Evolutionary conservation across 2,888 invertebrate species (phyloP), one percentile per base, ranked within the genome.

Genomic region (Drosophila anceps): DNA sequence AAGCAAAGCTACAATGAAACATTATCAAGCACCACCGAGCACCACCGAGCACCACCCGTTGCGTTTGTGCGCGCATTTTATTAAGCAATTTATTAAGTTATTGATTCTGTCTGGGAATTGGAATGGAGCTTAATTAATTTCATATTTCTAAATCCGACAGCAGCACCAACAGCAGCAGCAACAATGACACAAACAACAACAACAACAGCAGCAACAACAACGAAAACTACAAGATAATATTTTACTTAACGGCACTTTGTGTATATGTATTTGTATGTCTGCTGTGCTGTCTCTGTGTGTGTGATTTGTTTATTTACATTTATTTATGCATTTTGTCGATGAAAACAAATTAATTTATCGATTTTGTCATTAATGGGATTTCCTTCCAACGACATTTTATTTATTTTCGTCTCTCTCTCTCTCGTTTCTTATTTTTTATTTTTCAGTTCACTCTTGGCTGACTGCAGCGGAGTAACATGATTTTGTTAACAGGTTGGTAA

Each of bases 361-460:
- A 85, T 83, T 88, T 84, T 86, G 86, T 84, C 86, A 81, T 81
- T 84, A 83, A 83, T 88, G 81, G 74, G 86, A 78, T 86, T 84
- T 85, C 81, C 84, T 84, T 76, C 58, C 62, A 66, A 59, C 37
- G 29, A 78, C 48, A 53, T 58, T 62, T 53, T 29, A 33, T 61
- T 73, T 41, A 44, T 60, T 48, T 27, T 48, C 13, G 39, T 53
- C 39, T 58, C 35, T 29, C 39, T 58, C 35, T 29, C 51, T 37
- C 4, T 27, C n/a, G 2, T 35, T 55, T 39, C 59, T 59, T 59
- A 50, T 50, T 60, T 55, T 58, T 27, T 43, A 68, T 68, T 71
- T 71, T 63, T 69, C 44, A 57, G 27, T 37, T 12, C 18, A 57
- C 39, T 44, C 20, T 13, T 24, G 10, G 51, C 15, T 13, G 50